Base-by-base conservation (phyloP, 2,113 vertebrate genomes). In the Galbula dea region DNA sequence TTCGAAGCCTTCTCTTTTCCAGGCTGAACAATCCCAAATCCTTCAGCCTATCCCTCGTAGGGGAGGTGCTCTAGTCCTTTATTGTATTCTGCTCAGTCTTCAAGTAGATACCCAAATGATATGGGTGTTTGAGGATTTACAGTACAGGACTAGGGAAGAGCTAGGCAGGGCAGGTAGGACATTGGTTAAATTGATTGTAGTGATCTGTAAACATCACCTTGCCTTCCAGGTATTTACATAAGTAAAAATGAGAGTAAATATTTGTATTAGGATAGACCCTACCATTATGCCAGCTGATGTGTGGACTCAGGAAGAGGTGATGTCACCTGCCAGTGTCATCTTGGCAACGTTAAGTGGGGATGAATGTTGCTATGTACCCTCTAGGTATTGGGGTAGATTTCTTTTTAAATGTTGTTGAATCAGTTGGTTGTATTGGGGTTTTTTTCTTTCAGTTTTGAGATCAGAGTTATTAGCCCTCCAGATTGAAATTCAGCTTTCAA, bases 401-500 rank as follows among this genome's bases (percentile, higher is more conserved):
- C 10, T 68, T 94, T 93, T 67, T 32, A 61, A 72, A 68, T 0
- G 0, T 37, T 58, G 58, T 88, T 94, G 63, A 80, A 80, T 85
- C 59, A 73, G 51, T 89, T 83, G 67, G 79, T 79, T 55, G 52
- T n/a, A 59, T 11, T 26, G 55, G 52, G 6, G 1, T 1, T 69
- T 67, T 74, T 55, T 43, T 30, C n/a, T 91, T 95, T 89, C 68
- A 79, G 17, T 46, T 87, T 76, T 34, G 51, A 69, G 82, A 85
- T 90, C 84, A 41, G 83, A 83, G 19, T 90, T 94, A 77, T 88
- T 94, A 94, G 91, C 79, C 87, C 94, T 95, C 84, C 57, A 89
- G 82, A 94, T 91, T 95, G 87, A 95, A 96, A 71, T 67, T 20
- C 22, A 80, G 71, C 87, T 86, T 96, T 93, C 57, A 66, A 96